Evolutionary conservation across 2,888 invertebrate species (phyloP), one percentile per base, ranked within the genome.

Genomic region (Boloria euphrosyne): DNA sequence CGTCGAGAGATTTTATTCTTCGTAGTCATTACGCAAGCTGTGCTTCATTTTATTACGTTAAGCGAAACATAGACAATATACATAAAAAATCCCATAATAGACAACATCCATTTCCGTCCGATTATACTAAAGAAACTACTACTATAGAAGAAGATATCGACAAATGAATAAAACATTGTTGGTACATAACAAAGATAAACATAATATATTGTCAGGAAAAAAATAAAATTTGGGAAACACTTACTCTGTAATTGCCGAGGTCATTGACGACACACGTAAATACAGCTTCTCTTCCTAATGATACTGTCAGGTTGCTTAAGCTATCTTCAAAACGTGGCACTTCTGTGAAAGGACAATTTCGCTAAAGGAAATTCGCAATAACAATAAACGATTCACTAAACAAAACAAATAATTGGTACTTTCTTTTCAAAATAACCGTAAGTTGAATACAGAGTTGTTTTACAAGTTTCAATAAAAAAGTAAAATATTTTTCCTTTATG

Each of bases 251-350:
- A 78, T 94, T 94, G 77, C 94, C 94, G 88, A 96, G 94, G 90
- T 96, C 96, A 93, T 96, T 96, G 88, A 96, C 96, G 80, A 96
- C 95, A 84, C 96, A 96, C 80, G 96, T 96, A 92, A 96, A 96
- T 76, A 95, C 95, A 74, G 96, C 96, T 84, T 96, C 96, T 83
- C 96, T 93, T 74, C 96, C 96, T 86, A 96, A 94, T 72, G 96
- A 94, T 74, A 96, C 95, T 71, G 96, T 96, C 85, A 96, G 93
- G 93, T 96, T 96, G 92, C 95, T 95, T 87, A 96, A 90, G 78
- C 96, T 95, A 86, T 95, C 95, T 82, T 95, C 94, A 86, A 97
- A 96, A 86, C 96, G 95, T 77, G 97, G 96, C 86, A 93, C 83
- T 78, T 92, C 93, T 93, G 85, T 61, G 90, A 90, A 84, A 88